Evolutionary conservation across 2,113 vertebrate genomes (phyloP).

Genomic region (Poeciliopsis retropinna): DNA sequence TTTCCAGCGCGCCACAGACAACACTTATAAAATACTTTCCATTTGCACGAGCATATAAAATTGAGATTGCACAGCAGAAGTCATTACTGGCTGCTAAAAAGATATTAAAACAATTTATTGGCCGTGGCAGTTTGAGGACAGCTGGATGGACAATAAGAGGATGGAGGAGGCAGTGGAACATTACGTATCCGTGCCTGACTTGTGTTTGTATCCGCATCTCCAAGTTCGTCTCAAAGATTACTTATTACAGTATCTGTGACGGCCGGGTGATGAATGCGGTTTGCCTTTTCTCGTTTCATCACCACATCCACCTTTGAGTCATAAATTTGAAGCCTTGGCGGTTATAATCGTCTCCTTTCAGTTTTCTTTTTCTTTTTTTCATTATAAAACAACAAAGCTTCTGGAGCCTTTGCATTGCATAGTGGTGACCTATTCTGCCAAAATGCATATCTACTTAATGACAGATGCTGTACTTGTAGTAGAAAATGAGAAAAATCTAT

Average conservation of each 20-base stretch:
- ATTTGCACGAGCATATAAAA: slow-evolving; percentile 17
- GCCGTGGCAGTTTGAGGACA: slow-evolving; percentile 47
- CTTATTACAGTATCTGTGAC: slow-evolving; percentile 12
- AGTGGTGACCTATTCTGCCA: slow-evolving; percentile 1
- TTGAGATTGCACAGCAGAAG: not conserved
- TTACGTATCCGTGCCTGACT: slow-evolving; percentile 3
- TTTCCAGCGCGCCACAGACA: not conserved
- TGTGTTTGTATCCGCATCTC: slow-evolving; percentile 32
- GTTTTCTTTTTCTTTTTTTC: slow-evolving; percentile 6
- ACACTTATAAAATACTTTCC: slow-evolving; percentile 26
- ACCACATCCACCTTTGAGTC: slow-evolving; percentile 12
- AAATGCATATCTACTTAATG: not conserved
- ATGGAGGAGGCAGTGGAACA: slow-evolving; percentile 33
- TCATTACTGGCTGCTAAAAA: slow-evolving; percentile 21
- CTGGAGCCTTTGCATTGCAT: slow-evolving; percentile 2
- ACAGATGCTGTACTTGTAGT: not conserved
- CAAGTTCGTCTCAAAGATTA: slow-evolving; percentile 18
- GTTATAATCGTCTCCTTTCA: not conserved
- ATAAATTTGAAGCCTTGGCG: slow-evolving; percentile 11
- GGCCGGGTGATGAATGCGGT: slow-evolving; percentile 12
- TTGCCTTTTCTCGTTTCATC: slow-evolving; percentile 18
- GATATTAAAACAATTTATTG: slow-evolving; percentile 20
- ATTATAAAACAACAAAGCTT: slow-evolving; percentile 15
- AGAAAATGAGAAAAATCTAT: not conserved
- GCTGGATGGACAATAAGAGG: slow-evolving; percentile 26